Conservation (phyloP, 2,888 invertebrate species). For the Dorcus parallelipipedus region DNA sequence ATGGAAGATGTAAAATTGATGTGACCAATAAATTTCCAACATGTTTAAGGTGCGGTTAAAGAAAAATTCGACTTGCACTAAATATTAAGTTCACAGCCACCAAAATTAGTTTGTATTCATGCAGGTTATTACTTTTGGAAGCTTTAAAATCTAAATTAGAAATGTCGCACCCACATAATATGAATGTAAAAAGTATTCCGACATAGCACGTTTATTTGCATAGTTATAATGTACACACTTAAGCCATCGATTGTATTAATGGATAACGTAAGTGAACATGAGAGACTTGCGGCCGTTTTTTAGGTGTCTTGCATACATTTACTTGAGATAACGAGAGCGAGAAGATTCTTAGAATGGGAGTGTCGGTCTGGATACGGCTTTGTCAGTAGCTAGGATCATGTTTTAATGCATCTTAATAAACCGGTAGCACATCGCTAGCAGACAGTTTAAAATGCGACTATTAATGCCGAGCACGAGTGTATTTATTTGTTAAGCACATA, state of each 20-base stretch:
- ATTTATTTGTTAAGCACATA: no score
- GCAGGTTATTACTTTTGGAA: no score
- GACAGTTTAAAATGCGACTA: not conserved
- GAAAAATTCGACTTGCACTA: no score
- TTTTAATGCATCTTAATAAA: slow-evolving; percentile 29
- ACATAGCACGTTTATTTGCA: slow-evolving; percentile 4
- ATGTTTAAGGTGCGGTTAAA: no score
- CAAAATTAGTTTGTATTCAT: no score
- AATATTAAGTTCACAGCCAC: no score
- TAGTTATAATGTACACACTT: slow-evolving; percentile 5
- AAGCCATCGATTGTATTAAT: not conserved
- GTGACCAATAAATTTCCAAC: no score
- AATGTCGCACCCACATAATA: no score
- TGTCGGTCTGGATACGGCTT: slow-evolving; percentile 15
- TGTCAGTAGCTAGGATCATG: slow-evolving; percentile 22
- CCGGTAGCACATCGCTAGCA: slow-evolving; percentile 3
- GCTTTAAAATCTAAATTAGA: no score
- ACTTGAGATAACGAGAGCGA: slow-evolving; percentile 10
- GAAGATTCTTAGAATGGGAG: slow-evolving; percentile 16
- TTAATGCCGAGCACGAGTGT: not conserved
- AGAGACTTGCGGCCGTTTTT: not conserved
- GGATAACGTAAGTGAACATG: slow-evolving; percentile 5
- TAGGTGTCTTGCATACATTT: slow-evolving; percentile 2
- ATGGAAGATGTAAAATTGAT: no score
- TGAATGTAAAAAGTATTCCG: not conserved